Conservation (phyloP, 2,888 invertebrate species). For the Andrena bucephala region DNA sequence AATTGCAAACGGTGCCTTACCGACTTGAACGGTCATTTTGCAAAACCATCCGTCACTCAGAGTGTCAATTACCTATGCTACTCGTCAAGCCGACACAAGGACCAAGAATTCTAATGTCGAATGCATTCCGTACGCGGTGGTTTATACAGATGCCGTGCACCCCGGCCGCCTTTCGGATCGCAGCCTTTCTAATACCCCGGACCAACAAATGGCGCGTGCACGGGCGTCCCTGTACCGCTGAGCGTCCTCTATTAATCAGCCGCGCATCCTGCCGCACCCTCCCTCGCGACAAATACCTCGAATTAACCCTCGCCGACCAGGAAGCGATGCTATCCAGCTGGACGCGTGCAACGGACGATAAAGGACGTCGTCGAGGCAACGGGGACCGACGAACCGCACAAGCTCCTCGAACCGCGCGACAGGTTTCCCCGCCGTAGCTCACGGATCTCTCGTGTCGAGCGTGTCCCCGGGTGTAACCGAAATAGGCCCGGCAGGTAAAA, state of each 20-base stretch:
- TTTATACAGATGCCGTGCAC: constrained; percentile 62
- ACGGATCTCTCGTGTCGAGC: not conserved
- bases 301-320: constrained; percentile 33
- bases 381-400: not conserved
- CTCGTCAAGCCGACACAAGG: too few relatives aligned
- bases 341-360: not conserved
- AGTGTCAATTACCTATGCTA: too few relatives aligned
- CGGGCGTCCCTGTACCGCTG: constrained; percentile 58
- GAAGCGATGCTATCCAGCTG: constrained; percentile 12
- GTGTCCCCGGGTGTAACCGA: not conserved
- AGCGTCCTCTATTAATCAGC: constrained; percentile 74
- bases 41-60: too few relatives aligned
- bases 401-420: not conserved
- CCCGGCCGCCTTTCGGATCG: constrained; percentile 43
- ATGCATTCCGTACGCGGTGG: not conserved
- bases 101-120: not conserved
- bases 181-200: constrained; percentile 72
- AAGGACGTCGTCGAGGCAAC: not conserved
- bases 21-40: too few relatives aligned
- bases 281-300: constrained; percentile 48
- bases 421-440: not conserved
- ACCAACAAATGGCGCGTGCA: constrained; percentile 71
- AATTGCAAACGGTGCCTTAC: too few relatives aligned
- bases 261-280: constrained; percentile 64
- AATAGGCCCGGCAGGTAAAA: not conserved